Conservation (phyloP, 2,797 vertebrate genomes). For the Mus minutoides region DNA sequence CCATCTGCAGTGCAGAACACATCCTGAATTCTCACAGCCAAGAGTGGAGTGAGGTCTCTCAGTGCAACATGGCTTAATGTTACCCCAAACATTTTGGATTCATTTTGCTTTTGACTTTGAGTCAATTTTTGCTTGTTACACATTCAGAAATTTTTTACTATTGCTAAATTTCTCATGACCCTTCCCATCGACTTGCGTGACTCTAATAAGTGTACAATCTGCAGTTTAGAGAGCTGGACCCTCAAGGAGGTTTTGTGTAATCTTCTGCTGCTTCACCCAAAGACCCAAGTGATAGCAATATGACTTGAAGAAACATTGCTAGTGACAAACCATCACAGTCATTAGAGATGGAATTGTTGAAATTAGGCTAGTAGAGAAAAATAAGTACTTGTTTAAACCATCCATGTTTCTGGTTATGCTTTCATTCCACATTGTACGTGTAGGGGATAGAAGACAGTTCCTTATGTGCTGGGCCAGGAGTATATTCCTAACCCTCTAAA, state of each 20-base stretch:
- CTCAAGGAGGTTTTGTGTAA: background rate
- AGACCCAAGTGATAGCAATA: background rate
- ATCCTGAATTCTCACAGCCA: background rate
- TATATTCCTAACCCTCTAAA: background rate
- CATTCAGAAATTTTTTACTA: background rate
- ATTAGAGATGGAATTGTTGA: background rate
- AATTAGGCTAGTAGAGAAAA: conserved; percentile 17
- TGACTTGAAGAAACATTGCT: background rate
- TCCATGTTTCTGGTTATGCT: background rate
- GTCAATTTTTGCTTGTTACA: background rate
- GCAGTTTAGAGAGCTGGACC: background rate
- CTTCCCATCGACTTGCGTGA: background rate
- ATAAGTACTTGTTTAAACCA: background rate
- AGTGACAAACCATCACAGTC: background rate
- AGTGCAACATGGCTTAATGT: background rate
- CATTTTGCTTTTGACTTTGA: background rate
- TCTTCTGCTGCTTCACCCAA: background rate
- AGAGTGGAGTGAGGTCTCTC: background rate
- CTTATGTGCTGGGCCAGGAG: background rate
- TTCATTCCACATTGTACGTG: background rate
- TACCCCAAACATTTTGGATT: background rate
- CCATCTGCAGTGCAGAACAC: background rate
- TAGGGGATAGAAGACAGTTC: background rate
- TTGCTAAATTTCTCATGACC: background rate
- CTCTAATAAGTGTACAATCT: too few relatives aligned